Evolutionary conservation across 2,797 vertebrate genomes (phyloP).

Genomic region (Melanotaenia boesemani): DNA sequence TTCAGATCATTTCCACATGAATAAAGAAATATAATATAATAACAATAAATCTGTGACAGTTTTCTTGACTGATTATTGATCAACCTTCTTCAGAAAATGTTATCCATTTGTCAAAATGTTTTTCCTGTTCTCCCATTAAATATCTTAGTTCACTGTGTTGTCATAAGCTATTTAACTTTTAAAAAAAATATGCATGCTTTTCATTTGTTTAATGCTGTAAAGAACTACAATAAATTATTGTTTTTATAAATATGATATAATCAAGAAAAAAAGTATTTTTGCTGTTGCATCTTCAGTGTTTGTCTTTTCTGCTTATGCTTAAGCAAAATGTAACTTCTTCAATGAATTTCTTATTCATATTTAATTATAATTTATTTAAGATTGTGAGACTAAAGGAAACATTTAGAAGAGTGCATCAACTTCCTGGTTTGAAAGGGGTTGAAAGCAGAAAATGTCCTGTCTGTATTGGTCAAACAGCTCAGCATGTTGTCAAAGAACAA

Average conservation of each 20-base stretch:
- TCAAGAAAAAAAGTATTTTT: neutral
- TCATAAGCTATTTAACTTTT: too few relatives aligned
- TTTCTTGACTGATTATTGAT: neutral
- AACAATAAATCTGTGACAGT: too few relatives aligned
- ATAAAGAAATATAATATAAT: too few relatives aligned
- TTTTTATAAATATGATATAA: too few relatives aligned
- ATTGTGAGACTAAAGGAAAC: neutral
- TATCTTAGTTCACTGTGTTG: too few relatives aligned
- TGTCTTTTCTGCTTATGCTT: too few relatives aligned
- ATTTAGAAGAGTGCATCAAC: neutral
- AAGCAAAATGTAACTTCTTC: too few relatives aligned
- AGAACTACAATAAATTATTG: neutral
- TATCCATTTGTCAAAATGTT: neutral
- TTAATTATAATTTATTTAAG: too few relatives aligned
- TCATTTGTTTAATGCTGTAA: neutral
- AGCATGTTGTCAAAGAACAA: neutral
- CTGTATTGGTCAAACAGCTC: slow-evolving; percentile 2
- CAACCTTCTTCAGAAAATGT: neutral
- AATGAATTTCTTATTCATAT: too few relatives aligned
- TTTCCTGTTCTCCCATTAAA: neutral
- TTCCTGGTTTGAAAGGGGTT: neutral
- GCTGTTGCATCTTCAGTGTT: neutral
- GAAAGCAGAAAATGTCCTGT: neutral
- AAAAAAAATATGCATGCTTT: neutral
- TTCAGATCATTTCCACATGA: neutral